phyloP scores from a whole-genome alignment of 2,797 vertebrate genomes.

The Mionectes olivaceus region DNA sequence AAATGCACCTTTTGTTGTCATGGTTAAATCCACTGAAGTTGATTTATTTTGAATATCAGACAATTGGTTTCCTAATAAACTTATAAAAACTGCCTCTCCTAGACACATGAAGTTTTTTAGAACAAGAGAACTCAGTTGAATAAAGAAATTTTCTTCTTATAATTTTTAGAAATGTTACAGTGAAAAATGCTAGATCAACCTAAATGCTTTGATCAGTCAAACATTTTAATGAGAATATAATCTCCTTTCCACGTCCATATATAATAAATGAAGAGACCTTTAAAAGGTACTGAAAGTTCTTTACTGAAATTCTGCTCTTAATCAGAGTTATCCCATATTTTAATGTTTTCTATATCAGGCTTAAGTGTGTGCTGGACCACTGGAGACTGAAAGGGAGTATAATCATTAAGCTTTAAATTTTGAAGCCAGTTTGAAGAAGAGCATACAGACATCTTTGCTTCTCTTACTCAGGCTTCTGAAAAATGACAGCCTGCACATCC shows the following conservation, averaged over 20 bases:
- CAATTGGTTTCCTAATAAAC: neutral
- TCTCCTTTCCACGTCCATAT: neutral
- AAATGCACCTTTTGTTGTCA: neutral
- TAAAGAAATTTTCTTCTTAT: neutral
- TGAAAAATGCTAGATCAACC: neutral
- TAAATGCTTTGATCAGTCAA: neutral
- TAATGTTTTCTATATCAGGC: neutral
- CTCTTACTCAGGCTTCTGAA: neutral
- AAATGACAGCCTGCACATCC: neutral
- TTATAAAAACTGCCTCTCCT: neutral
- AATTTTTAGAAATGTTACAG: neutral
- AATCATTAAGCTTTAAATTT: neutral
- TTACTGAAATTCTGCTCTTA: neutral
- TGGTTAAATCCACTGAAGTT: neutral
- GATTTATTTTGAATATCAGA: conserved; percentile 38
- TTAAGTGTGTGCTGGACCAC: neutral
- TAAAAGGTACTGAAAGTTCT: neutral
- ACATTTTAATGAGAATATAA: neutral
- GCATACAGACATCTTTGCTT: neutral
- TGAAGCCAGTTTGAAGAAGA: neutral
- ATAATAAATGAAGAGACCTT: neutral
- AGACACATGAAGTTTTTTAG: neutral
- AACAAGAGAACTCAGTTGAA: neutral
- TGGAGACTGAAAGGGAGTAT: neutral
- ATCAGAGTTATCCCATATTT: neutral